Evolutionary conservation across 2,888 invertebrate genomes (phyloP).

Genomic region (Cephalotes varians): DNA sequence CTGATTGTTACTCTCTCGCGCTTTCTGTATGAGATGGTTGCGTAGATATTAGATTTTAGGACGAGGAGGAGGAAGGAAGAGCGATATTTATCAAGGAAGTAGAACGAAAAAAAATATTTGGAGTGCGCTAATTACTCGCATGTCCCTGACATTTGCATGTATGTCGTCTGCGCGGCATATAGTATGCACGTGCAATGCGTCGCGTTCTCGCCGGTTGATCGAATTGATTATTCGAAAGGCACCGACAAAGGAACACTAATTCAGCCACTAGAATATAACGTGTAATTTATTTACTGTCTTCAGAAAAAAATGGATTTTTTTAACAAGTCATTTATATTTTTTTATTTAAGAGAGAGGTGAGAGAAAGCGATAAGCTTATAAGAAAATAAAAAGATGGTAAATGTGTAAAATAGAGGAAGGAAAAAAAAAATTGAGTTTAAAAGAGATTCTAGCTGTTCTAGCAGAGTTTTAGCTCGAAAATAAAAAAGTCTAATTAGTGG

Average conservation of each 20-base stretch:
- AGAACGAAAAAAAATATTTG: not conserved
- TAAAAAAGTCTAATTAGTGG: too few species aligned
- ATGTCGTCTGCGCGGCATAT: not conserved
- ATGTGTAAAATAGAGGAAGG: not conserved
- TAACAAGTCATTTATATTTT: not conserved
- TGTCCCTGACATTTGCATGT: conserved; percentile 45
- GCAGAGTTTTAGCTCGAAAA: too few species aligned
- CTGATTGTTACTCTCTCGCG: not conserved
- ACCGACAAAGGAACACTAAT: not conserved
- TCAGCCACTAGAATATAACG: not conserved
- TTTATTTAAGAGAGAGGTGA: not conserved
- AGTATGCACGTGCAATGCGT: conserved; percentile 40
- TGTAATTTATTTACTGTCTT: not conserved
- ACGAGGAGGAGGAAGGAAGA: not conserved
- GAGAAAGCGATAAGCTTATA: not conserved
- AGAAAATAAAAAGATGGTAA: not conserved
- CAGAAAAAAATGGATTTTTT: not conserved
- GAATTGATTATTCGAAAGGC: conserved; percentile 14
- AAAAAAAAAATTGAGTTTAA: not conserved
- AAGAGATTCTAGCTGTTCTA: not conserved
- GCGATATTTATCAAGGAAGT: too few species aligned
- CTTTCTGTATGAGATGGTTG: not conserved
- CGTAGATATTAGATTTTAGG: not conserved
- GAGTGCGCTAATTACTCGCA: not conserved
- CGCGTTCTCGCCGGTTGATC: not conserved